Base-by-base conservation (phyloP, 1,140 invertebrate genomes). In the Drosophila burlai region DNA sequence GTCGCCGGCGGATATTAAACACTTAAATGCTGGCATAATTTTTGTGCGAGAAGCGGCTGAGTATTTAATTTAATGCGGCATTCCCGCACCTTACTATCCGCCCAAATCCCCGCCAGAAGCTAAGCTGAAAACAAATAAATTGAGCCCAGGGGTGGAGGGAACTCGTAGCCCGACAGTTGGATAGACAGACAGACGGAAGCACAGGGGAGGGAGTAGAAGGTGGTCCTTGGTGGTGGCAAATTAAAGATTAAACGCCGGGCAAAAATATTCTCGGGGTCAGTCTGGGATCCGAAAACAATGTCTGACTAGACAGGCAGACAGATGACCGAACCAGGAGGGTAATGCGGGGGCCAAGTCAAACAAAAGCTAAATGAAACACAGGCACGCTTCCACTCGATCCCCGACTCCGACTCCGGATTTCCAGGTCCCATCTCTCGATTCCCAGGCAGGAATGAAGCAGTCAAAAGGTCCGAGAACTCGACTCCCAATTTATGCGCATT, bases 1-100 rank as follows among this genome's bases (percentile, higher is more conserved):
- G 68, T 79, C 80, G 67, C 83, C 66, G 83, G 75, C 80, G 83
- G 83, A 86, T 86, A 86, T 86, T 86, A 86, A 86, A 80, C 83
- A 86, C 83, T 86, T 86, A 83, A 86, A 86, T 87, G 83, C 49
- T 80, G 83, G 83, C 83, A 86, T 87, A 83, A 87, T 86, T 86
- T 86, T 83, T 80, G 54, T 38, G 69, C 83, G 65, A 40, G 31
- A 24, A 50, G 63, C 26, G 65, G 59, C 83, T 83, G 82, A 86
- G 83, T 87, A 80, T 86, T 87, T 86, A 87, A 86, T 86, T 86
- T 87, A 87, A 86, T 86, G 83, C 76, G 54, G 63, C 59, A 71
- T 64, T 64, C 36, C 78, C 59, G 43, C 50, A 71, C 69, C 66
- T 73, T 49, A n/a, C 69, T 71, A 29, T 26, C 50, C 45, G n/a